Evolutionary conservation across 2,113 vertebrate genomes (phyloP), one percentile per base, ranked within the genome.

Genomic region (Sciurus niger): DNA sequence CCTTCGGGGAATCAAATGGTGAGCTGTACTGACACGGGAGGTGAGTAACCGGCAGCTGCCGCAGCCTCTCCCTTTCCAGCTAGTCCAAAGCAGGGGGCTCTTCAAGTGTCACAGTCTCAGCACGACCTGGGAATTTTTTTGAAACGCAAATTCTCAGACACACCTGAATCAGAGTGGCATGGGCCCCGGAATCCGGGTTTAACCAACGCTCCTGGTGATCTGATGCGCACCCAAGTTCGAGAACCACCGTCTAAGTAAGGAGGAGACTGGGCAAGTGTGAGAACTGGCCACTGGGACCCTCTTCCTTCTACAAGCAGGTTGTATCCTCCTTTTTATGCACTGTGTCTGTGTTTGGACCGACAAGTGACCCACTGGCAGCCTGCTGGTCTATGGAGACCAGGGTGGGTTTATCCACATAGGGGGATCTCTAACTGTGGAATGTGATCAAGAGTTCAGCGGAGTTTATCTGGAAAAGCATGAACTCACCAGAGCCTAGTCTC

Each of bases 311-410:
- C 22, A 99, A 98, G 97, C 13, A 67, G 92, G 63, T 98, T 98
- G 93, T 98, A 96, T 65, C 97, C 90, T 65, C 97, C 97, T 22
- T 63, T 94, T 70, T 80, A 96, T 72, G 74, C 89, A 25, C 92
- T 40, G 88, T 95, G 5, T 74, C 91, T 79, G 97, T 98, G 34
- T 84, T 98, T 43, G 96, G 95, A n/a, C 90, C 98, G 77, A 97
- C 84, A 86, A 97, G 98, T 51, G 97, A 98, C 91, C 96, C 98
- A 48, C 76, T 80, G 98, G 98, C 93, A 97, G 72, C 34, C 48
- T 98, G n/a, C 98, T 99, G 24, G 90, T 98, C 68, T 98, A 97
- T 53, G 98, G 98, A 94, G 98, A 98, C 97, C 97, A 97, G 4
- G 6, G 94, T 0, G 98, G 98, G 46, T 93, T 77, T 53, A 93